Conservation (phyloP, 23 tunicate genomes). For the Diplosoma virens region DNA sequence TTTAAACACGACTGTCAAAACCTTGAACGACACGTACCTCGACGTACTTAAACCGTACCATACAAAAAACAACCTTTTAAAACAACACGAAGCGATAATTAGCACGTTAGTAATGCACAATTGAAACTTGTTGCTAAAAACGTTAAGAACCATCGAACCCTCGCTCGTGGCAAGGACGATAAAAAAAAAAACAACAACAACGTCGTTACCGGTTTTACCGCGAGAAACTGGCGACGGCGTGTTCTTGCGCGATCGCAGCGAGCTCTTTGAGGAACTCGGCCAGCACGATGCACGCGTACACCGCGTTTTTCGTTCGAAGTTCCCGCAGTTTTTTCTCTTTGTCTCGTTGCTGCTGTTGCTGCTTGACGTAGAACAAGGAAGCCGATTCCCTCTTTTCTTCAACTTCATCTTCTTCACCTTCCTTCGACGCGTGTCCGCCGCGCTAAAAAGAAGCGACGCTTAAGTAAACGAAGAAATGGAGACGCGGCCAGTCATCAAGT, state of each 20-base stretch:
- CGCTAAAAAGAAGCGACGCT: conserved; percentile 3
- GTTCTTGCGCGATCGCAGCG: conserved; percentile 97
- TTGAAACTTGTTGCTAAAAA: too few relatives aligned
- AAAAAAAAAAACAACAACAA: not conserved
- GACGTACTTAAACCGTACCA: too few relatives aligned
- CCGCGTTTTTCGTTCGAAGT: conserved; percentile 85
- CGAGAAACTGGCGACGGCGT: conserved; percentile 55
- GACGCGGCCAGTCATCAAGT: too few relatives aligned
- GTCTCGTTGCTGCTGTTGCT: conserved; percentile 15
- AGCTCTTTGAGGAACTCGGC: conserved; percentile 93
- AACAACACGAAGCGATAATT: too few relatives aligned
- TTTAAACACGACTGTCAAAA: too few relatives aligned
- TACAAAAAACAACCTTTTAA: too few relatives aligned
- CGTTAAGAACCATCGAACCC: not conserved
- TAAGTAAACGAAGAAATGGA: too few relatives aligned
- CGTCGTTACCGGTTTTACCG: not conserved
- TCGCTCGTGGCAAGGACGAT: not conserved
- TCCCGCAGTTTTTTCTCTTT: conserved; percentile 56
- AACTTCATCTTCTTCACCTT: not conserved
- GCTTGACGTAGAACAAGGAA: conserved; percentile 58
- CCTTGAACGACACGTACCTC: too few relatives aligned
- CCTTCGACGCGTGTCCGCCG: not conserved
- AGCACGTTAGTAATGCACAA: too few relatives aligned
- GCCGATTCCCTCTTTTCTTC: conserved; percentile 11
- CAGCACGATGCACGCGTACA: conserved; percentile 83